A percentile compares a stretch with the other conserved stretches of the same genome.
phyloP scores from a whole-genome alignment of 2,888 invertebrate species.

The Tetragonisca angustula region DNA sequence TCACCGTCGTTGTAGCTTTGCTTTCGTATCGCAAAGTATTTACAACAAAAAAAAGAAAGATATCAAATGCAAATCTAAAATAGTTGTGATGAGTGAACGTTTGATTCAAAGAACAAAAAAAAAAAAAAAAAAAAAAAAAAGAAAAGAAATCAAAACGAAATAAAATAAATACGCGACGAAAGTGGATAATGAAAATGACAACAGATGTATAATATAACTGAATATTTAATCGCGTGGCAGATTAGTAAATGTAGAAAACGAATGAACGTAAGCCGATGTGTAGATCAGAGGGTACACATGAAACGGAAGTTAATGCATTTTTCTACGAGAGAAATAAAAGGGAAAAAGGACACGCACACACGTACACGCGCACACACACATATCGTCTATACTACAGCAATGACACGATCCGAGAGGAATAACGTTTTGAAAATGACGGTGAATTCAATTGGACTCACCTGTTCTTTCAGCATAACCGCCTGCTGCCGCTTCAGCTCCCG shows the following conservation, averaged over 20 bases:
- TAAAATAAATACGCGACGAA: background rate
- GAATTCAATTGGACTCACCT: constrained; percentile 87
- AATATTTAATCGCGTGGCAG: constrained; percentile 21
- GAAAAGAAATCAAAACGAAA: background rate
- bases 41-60: background rate
- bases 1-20: constrained; percentile 44
- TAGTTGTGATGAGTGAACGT: background rate
- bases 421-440: background rate
- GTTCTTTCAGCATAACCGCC: constrained; percentile 94
- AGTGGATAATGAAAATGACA: background rate
- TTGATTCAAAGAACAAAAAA: background rate
- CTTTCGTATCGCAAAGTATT: background rate
- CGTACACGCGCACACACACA: constrained; percentile 52
- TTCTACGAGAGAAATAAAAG: constrained; percentile 60
- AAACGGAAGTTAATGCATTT: constrained; percentile 55
- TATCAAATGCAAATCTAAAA: background rate
- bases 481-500: constrained; percentile 96
- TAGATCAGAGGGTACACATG: constrained; percentile 13
- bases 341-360: constrained; percentile 50
- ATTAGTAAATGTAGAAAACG: constrained; percentile 40
- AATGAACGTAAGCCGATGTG: constrained; percentile 42
- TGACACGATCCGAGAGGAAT: constrained; percentile 41
- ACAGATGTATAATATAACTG: background rate
- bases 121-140: background rate
- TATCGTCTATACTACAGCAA: constrained; percentile 64